phyloP scores from a whole-genome alignment of 2,888 invertebrate species.

The Noctua pronuba region DNA sequence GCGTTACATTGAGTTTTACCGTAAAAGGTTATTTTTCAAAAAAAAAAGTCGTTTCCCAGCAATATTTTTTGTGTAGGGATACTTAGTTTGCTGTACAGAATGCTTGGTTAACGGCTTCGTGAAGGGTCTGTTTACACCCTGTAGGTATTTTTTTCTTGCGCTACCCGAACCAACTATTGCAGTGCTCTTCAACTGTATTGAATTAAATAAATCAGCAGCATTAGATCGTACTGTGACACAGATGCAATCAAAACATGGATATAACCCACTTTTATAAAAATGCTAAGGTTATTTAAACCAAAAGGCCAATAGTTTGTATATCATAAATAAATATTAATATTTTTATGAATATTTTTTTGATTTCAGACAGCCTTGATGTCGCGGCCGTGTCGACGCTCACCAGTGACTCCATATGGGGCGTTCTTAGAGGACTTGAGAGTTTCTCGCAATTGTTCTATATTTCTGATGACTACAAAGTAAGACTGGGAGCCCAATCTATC shows the following conservation, averaged over 20 bases:
- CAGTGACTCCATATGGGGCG: conserved; percentile 94
- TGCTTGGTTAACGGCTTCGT: no score
- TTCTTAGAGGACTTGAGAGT: conserved; percentile 95
- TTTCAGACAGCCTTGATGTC: conserved; percentile 79
- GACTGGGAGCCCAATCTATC: conserved; percentile 76
- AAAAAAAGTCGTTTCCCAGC: no score
- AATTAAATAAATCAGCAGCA: background rate
- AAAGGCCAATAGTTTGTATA: conserved; percentile 16
- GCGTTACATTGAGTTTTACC: no score
- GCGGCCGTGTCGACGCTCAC: conserved; percentile 66
- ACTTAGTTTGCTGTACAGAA: no score
- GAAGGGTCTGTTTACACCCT: no score
- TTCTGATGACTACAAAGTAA: conserved; percentile 74
- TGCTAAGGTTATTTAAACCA: conserved; percentile 2
- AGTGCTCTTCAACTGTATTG: background rate
- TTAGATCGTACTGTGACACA: background rate
- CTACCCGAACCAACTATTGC: background rate
- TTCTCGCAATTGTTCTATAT: conserved; percentile 93
- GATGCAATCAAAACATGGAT: background rate
- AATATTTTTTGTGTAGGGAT: no score
- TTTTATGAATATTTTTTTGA: conserved; percentile 21
- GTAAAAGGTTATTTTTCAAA: no score
- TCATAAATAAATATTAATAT: no score
- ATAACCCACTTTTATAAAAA: conserved; percentile 8
- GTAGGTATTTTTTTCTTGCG: background rate